phyloP scores from a whole-genome alignment of 2,113 vertebrate genomes.

The Pseudonaja textilis region DNA sequence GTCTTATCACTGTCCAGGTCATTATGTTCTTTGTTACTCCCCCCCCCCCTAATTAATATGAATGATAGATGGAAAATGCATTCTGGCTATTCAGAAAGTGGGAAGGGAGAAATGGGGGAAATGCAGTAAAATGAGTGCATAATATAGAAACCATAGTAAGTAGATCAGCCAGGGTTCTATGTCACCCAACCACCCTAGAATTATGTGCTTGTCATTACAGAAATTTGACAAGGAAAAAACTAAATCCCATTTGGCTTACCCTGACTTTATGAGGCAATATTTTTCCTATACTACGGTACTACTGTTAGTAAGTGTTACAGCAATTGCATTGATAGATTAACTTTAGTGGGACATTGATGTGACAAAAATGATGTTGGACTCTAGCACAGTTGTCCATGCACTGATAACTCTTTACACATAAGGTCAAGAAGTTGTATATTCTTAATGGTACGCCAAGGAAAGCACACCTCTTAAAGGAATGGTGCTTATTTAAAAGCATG shows the following conservation, averaged over 20 bases:
- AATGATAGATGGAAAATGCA: not conserved
- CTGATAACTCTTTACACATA: not conserved
- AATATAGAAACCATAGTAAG: not conserved
- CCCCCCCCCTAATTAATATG: not conserved
- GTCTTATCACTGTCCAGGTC: not conserved
- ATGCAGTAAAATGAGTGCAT: not conserved
- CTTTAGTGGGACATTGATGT: not conserved
- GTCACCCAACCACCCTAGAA: not conserved
- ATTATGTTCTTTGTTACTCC: not conserved
- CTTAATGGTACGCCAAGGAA: not conserved
- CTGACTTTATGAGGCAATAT: not conserved
- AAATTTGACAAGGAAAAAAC: not conserved
- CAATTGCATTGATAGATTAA: not conserved
- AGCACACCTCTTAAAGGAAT: not conserved
- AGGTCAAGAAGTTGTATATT: not conserved
- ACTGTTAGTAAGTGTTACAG: not conserved
- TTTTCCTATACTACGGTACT: not conserved
- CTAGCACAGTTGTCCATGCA: not conserved
- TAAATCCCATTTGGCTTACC: accelerated
- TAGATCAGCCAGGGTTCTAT: not conserved
- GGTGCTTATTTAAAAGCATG: slow-evolving; percentile 1
- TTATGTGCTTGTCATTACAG: not conserved
- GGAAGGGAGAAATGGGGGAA: not conserved
- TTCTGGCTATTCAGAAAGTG: not conserved
- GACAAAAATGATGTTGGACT: not conserved